A percentile compares a stretch with the other conserved stretches of the same genome.
phyloP scores from a whole-genome alignment of 1,140 invertebrate genomes.

The Epicauta chinensis region DNA sequence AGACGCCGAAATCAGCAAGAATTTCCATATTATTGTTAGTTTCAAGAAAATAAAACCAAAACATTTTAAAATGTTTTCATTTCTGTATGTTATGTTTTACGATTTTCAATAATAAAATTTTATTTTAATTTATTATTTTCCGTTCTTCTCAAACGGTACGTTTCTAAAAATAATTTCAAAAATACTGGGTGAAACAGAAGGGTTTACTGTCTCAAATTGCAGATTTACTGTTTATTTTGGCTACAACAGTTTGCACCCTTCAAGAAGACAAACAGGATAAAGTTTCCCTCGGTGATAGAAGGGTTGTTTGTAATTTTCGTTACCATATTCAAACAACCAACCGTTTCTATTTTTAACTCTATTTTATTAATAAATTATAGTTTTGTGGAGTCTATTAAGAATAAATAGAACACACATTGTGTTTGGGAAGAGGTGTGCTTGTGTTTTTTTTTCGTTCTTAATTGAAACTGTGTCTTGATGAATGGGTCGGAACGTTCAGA shows the following conservation, averaged over 20 bases:
- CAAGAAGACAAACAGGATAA: background rate
- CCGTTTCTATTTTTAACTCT: no score
- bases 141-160: background rate
- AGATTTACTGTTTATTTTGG: constrained; percentile 9
- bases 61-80: constrained; percentile 11
- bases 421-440: no score
- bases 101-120: constrained; percentile 3
- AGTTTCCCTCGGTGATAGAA: background rate
- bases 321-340: no score
- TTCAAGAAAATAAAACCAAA: constrained; percentile 3
- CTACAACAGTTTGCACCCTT: constrained; percentile 1
- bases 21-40: constrained; percentile 10
- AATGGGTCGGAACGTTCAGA: no score
- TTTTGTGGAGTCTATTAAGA: no score
- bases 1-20: no score
- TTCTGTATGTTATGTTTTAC: constrained; percentile 4
- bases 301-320: no score
- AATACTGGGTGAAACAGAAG: constrained; percentile 6
- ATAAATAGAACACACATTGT: no score
- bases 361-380: no score
- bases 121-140: background rate
- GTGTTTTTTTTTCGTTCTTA: no score
- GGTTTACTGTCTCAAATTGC: constrained; percentile 7
- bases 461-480: no score
- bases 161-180: constrained; percentile 7